Base-by-base conservation (phyloP, 1,140 invertebrate species). In the Zaprionus lachaisei region DNA sequence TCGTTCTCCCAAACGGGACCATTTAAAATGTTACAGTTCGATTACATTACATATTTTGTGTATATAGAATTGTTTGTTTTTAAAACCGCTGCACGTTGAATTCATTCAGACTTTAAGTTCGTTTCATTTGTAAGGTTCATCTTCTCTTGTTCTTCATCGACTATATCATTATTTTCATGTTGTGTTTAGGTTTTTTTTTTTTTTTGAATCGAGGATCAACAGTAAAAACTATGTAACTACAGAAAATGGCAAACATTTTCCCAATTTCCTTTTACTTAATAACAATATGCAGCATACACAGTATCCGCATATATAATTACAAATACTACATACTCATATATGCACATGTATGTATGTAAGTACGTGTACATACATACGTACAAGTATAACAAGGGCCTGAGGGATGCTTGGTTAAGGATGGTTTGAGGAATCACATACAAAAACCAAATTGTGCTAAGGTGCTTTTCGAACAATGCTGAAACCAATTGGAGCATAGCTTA, bases 101-200 rank as follows among this genome's bases (percentile, higher is more conserved):
- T 84, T 89, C 84, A 74, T 77, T 89, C 84, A 89, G 84, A 89
- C 84, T 89, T 89, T 90, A 89, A 84, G 84, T 89, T 89, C 85
- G 76, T 85, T 89, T 89, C 84, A 85, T 90, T 86, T 89, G 80
- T 81, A 81, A 81, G 83, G 79, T 78, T 90, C 38, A 38, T 66
- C 51, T 55, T 54, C 22, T 22, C 22, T 22, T 54, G 7, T 56
- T 56, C 26, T 34, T 49, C 15, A 20, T 34, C 37, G 60, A 58
- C 22, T 78, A 41, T 80, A 71, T 71, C 51, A 68, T 62, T 64
- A 60, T 61, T 66, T 34, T 72, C 28, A 62, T 47, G 47, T 68
- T 22, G 38, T 65, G 31, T 72, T 44, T 60, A 56, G 22, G n/a
- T 37, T 67, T 63, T 65, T 31, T 3, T 34, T 31, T 44, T 2